Evolutionary conservation across 2,797 vertebrate species (phyloP), one percentile per base, ranked within the genome.

Genomic region (Coregonus suidteri): DNA sequence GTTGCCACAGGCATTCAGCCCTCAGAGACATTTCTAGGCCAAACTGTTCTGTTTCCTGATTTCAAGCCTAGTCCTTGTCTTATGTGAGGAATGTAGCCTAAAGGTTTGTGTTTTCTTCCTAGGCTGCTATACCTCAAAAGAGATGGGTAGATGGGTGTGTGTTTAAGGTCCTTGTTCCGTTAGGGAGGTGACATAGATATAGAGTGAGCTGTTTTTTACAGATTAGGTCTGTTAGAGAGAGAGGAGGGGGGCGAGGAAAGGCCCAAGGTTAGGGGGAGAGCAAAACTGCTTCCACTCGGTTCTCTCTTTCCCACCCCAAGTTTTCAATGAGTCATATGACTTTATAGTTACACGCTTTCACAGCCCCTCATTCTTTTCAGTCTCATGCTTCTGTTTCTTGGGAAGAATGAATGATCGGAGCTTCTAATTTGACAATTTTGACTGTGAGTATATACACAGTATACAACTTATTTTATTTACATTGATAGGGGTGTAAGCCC

Each of bases 141-240:
- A 0, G 4, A 62, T 75, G 81, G 75, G 71, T 47, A 41, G 37
- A 84, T 83, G 74, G 14, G 69, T 9, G 41, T 52, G 51, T 25
- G 18, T 75, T 74, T 41, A 4, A 75, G 52, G 16, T 73, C 30
- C 34, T 30, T 78, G 64, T 78, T 75, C 87, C 41, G 88, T 92
- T 93, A 88, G 91, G 92, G 93, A 88, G 92, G 88, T 81, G 88
- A 76, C 81, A 41, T 41, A 4, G 68, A 84, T 86, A 91, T 92
- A 53, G 74, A 79, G 52, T 86, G 88, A 83, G 68, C 87, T 92
- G 92, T 65, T 85, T 20, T 31, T 13, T 80, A 64, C 54, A 82
- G 92, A 92, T 92, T 86, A 90, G 62, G 37, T 25, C 6, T 73
- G 41, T 20, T 7, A 62, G 25, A 52, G 15, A 52, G 52, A 37